Percentiles rank a stretch among this genome's conserved stretches.
Evolutionary conservation across 92 coral and sea anemone species (phyloP).

Genomic region (Nematostella vectensis): DNA sequence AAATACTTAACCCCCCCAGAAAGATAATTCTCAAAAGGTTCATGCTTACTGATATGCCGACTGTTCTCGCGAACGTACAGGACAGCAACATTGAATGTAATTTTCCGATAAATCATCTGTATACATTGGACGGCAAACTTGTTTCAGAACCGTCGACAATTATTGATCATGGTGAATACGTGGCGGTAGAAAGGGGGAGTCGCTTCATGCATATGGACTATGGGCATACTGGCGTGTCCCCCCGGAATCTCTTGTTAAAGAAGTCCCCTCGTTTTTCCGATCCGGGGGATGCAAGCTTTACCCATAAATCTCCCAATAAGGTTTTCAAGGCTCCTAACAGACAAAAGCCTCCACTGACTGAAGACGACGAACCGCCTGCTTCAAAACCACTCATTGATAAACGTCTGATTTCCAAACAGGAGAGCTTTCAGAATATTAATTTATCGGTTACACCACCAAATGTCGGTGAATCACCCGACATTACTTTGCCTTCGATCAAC

Average conservation of each 20-base stretch:
- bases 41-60: slow-evolving; percentile 30
- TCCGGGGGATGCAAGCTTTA: not conserved
- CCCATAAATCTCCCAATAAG: slow-evolving; percentile 14
- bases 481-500: slow-evolving; percentile 9
- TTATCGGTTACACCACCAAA: slow-evolving; percentile 23
- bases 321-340: not conserved
- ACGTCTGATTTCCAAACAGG: slow-evolving; percentile 1
- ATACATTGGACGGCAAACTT: slow-evolving; percentile 31
- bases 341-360: not conserved
- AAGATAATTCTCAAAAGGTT: slow-evolving; percentile 28
- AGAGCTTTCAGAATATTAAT: slow-evolving; percentile 16
- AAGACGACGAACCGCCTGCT: not conserved
- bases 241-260: not conserved
- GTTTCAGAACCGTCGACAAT: slow-evolving; percentile 20
- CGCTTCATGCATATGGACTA: slow-evolving; percentile 43
- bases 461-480: slow-evolving; percentile 25
- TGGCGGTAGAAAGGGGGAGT: slow-evolving; percentile 42
- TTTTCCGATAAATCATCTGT: slow-evolving; percentile 30
- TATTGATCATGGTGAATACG: slow-evolving; percentile 27
- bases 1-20: slow-evolving; percentile 18
- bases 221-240: slow-evolving; percentile 6
- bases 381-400: slow-evolving; percentile 14
- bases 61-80: slow-evolving; percentile 28
- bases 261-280: slow-evolving; percentile 1
- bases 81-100: slow-evolving; percentile 20